A percentile compares a stretch with the other conserved stretches of the same genome.
Evolutionary conservation across 1,140 invertebrate genomes (phyloP).

Genomic region (Stratiolaelaps scimitus): DNA sequence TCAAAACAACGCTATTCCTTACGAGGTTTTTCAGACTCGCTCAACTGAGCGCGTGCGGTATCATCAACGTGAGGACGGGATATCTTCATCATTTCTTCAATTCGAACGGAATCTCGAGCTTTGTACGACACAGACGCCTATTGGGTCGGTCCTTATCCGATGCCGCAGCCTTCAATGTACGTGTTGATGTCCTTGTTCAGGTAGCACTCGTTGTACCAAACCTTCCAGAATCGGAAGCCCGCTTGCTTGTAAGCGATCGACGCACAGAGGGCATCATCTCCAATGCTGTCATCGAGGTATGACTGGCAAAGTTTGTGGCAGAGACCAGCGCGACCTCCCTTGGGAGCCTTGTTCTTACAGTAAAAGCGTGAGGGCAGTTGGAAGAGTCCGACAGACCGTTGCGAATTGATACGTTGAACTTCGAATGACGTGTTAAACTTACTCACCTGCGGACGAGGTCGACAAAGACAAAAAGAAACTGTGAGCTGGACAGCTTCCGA

Average conservation of each 20-base stretch:
- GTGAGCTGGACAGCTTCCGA: too few relatives aligned
- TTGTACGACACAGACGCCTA: too few relatives aligned
- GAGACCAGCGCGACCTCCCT: neutral
- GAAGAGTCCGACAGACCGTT: neutral
- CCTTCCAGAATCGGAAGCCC: conserved; percentile 22
- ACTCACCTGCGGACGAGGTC: neutral
- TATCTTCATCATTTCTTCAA: too few relatives aligned
- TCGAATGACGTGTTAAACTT: conserved; percentile 1
- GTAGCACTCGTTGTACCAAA: conserved; percentile 25
- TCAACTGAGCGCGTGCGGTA: too few relatives aligned
- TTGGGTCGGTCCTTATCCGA: neutral
- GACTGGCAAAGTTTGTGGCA: conserved; percentile 1
- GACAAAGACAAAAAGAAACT: too few relatives aligned
- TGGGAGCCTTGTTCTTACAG: neutral
- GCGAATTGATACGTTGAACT: neutral
- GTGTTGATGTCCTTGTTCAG: conserved; percentile 24
- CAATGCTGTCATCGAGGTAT: conserved; percentile 21
- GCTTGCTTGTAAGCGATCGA: conserved; percentile 16
- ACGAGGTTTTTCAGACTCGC: too few relatives aligned
- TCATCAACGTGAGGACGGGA: too few relatives aligned
- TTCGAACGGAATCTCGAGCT: too few relatives aligned
- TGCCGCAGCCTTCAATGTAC: conserved; percentile 20
- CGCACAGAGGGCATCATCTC: conserved; percentile 10
- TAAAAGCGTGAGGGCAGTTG: conserved; percentile 13
- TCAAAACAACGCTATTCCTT: too few relatives aligned